Percentiles rank a stretch among this genome's conserved stretches.
These are phyloP conservation scores for Halisarca cf. caerulea DNA, from an alignment of 37 sponge, comb jelly and placozoan species.

Conservation along the genomic window DNA sequence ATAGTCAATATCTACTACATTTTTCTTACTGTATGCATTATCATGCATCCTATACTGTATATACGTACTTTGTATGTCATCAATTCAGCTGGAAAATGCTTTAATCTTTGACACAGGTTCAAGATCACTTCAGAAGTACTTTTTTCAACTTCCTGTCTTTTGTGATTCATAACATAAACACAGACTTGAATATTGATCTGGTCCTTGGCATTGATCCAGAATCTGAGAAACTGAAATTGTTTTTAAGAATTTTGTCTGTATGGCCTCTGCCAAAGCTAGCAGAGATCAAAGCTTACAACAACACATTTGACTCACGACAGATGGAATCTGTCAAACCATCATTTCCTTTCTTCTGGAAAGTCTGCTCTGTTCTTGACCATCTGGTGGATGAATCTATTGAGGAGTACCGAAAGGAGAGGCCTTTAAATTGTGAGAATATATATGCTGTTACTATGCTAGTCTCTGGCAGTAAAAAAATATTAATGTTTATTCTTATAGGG, in stretches of 20 bases:
- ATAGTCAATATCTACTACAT: no score
- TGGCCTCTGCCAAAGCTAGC: conserved; percentile 61
- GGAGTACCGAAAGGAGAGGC: conserved; percentile 7
- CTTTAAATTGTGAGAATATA: not conserved
- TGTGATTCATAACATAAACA: conserved; percentile 72
- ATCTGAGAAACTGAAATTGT: conserved; percentile 32
- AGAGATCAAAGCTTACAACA: conserved; percentile 51
- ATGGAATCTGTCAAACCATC: not conserved
- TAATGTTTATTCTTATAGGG: no score
- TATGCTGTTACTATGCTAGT: no score
- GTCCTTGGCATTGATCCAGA: conserved; percentile 37
- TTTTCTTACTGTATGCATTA: no score
- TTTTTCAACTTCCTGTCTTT: conserved; percentile 76
- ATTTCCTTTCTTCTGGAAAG: conserved; percentile 71
- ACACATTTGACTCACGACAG: not conserved
- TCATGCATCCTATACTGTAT: no score
- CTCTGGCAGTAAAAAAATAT: no score
- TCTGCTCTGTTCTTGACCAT: conserved; percentile 38
- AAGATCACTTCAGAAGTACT: conserved; percentile 59
- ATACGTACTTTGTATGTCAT: not conserved
- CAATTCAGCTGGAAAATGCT: not conserved
- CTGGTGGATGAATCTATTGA: conserved; percentile 54
- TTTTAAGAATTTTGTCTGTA: conserved; percentile 47
- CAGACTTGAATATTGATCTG: conserved; percentile 73
- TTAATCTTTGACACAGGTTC: conserved; percentile 18